Conservation (phyloP, 1,140 invertebrate species). For the Trichonephila clavipes region DNA sequence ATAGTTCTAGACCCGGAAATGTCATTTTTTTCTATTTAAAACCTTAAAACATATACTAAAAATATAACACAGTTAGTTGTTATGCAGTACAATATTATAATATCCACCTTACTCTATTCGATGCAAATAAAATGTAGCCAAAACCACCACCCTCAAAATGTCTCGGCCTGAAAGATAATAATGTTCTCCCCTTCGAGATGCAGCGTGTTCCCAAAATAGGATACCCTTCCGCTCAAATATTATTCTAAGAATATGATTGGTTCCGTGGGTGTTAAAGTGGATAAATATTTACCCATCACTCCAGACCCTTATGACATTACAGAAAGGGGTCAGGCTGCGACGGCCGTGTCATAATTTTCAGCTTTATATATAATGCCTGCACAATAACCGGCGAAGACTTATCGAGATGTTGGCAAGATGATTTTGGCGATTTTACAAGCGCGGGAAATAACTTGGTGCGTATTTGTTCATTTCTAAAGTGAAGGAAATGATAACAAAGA, state of each 20-base stretch:
- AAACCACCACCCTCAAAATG: neutral
- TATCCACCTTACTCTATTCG: neutral
- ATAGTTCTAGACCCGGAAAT: too few relatives aligned
- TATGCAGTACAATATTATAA: neutral
- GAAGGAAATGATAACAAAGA: neutral
- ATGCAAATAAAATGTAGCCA: neutral
- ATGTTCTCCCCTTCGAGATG: neutral
- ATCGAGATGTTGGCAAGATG: neutral
- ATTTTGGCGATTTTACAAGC: slow-evolving; percentile 4
- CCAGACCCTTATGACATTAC: slow-evolving; percentile 38
- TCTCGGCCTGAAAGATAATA: slow-evolving; percentile 40
- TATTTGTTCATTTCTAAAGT: neutral
- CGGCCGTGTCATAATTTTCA: slow-evolving; percentile 47
- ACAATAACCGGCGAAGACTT: neutral
- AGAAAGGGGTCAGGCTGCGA: neutral
- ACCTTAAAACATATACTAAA: too few relatives aligned
- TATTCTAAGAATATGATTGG: slow-evolving; percentile 65
- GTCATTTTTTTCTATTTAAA: too few relatives aligned
- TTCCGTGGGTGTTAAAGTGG: slow-evolving; percentile 43
- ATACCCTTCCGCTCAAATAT: slow-evolving; percentile 39
- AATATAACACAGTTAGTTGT: too few relatives aligned
- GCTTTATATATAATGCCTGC: slow-evolving; percentile 9
- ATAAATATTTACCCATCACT: slow-evolving; percentile 62
- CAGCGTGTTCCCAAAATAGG: slow-evolving; percentile 3
- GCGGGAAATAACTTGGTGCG: neutral